Conservation (phyloP, 2,797 vertebrate species). For the Sebastes diploproa region DNA sequence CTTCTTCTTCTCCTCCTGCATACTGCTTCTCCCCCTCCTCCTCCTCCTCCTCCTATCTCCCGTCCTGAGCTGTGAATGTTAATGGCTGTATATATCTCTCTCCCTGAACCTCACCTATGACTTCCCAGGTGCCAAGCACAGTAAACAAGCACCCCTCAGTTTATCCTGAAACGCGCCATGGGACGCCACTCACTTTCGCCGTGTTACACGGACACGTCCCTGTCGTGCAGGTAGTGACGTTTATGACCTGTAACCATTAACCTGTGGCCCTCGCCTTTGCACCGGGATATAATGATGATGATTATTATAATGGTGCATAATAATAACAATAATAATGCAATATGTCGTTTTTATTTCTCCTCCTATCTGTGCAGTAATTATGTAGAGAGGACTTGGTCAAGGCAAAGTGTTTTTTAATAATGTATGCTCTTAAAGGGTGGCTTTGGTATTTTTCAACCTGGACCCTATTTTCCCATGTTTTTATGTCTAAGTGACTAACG, state of each 20-base stretch:
- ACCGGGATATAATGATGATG: slow-evolving; percentile 52
- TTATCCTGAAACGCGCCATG: slow-evolving; percentile 99
- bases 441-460: too few relatives aligned
- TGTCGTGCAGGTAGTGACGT: slow-evolving; percentile 95
- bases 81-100: slow-evolving; percentile 81
- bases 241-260: slow-evolving; percentile 70
- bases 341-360: slow-evolving; percentile 31
- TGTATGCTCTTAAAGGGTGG: neutral
- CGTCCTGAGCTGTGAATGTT: slow-evolving; percentile 73
- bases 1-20: slow-evolving; percentile 64
- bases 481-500: too few relatives aligned
- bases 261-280: slow-evolving; percentile 67
- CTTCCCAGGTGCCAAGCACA: slow-evolving; percentile 96
- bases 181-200: slow-evolving; percentile 98
- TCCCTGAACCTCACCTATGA: slow-evolving; percentile 83
- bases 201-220: slow-evolving; percentile 99
- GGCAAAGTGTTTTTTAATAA: slow-evolving; percentile 17
- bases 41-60: slow-evolving; percentile 10
- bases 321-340: slow-evolving; percentile 28
- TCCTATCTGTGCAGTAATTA: slow-evolving; percentile 42
- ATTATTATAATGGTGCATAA: slow-evolving; percentile 64
- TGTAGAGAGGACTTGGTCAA: slow-evolving; percentile 15
- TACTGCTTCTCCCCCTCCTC: slow-evolving; percentile 49
- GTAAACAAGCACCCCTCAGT: slow-evolving; percentile 99
- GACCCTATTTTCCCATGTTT: too few relatives aligned